Evolutionary conservation across 2,888 invertebrate species (phyloP).

Genomic region (Meteorus colon): DNA sequence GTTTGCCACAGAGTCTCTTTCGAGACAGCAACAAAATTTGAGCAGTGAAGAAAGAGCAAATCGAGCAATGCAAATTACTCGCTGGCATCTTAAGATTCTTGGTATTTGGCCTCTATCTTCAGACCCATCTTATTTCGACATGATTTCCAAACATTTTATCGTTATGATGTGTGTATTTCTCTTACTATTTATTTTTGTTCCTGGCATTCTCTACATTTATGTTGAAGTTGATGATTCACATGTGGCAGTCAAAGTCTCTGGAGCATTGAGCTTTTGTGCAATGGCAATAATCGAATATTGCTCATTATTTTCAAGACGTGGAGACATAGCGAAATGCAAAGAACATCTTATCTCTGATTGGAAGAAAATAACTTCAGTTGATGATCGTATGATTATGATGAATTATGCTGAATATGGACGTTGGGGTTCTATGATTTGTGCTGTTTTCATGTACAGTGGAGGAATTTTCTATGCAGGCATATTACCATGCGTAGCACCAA

Average conservation of each 20-base stretch:
- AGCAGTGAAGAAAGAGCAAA: conserved; percentile 42
- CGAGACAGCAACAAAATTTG: no score
- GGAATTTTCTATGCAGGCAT: conserved; percentile 52
- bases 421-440: conserved; percentile 49
- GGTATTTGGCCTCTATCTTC: conserved; percentile 59
- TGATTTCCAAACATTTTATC: not conserved
- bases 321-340: conserved; percentile 53
- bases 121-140: not conserved
- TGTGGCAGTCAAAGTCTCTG: conserved; percentile 56
- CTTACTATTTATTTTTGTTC: conserved; percentile 58
- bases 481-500: conserved; percentile 48
- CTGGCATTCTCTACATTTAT: conserved; percentile 57
- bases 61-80: conserved; percentile 61
- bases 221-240: conserved; percentile 52
- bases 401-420: conserved; percentile 54
- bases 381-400: conserved; percentile 53
- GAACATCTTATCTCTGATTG: conserved; percentile 56
- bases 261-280: conserved; percentile 59
- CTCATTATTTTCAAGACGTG: conserved; percentile 45
- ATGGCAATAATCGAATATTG: conserved; percentile 58
- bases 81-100: conserved; percentile 60
- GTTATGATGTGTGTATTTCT: conserved; percentile 50
- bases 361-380: conserved; percentile 11
- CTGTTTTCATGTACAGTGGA: conserved; percentile 55
- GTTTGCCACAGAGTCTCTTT: no score